These are phyloP conservation scores for Theristicus caerulescens DNA, from an alignment of 2,113 vertebrate genomes.

Conservation along the genomic window DNA sequence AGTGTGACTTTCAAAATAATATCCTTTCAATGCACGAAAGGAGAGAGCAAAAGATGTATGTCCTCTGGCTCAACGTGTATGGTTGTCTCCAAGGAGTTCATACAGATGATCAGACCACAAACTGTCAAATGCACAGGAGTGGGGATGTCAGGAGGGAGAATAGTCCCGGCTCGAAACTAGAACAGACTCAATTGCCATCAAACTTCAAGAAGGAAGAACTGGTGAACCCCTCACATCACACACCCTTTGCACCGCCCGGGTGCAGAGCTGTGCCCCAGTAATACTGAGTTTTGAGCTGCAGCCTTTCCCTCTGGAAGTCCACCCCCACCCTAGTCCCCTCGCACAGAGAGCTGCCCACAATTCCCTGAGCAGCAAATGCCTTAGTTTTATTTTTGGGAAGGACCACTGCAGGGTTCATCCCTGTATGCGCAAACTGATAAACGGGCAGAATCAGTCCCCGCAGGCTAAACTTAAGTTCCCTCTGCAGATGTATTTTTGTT, in stretches of 20 bases:
- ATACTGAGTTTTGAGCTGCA: neutral
- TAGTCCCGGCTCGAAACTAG: accelerated
- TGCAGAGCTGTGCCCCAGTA: neutral
- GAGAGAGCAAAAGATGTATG: conserved; percentile 1
- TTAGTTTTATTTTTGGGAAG: neutral
- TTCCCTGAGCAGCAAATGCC: neutral
- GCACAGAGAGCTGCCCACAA: neutral
- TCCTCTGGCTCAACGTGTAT: neutral
- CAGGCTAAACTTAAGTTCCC: neutral
- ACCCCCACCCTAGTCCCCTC: neutral
- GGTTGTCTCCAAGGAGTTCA: conserved; percentile 19
- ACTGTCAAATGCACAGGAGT: neutral
- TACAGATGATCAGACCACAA: neutral
- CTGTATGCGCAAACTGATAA: neutral
- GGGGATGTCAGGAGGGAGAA: neutral
- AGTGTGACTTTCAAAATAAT: conserved; percentile 33
- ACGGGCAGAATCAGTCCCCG: neutral
- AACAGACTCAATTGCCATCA: neutral
- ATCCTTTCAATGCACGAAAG: neutral
- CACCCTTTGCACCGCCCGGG: accelerated
- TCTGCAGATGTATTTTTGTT: neutral
- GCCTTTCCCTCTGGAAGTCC: neutral
- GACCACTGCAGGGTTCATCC: neutral
- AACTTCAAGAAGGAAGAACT: neutral
- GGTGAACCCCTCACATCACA: neutral